These are phyloP conservation scores for Saccopteryx leptura DNA, from an alignment of 2,113 vertebrate species.

Conservation along the genomic window DNA sequence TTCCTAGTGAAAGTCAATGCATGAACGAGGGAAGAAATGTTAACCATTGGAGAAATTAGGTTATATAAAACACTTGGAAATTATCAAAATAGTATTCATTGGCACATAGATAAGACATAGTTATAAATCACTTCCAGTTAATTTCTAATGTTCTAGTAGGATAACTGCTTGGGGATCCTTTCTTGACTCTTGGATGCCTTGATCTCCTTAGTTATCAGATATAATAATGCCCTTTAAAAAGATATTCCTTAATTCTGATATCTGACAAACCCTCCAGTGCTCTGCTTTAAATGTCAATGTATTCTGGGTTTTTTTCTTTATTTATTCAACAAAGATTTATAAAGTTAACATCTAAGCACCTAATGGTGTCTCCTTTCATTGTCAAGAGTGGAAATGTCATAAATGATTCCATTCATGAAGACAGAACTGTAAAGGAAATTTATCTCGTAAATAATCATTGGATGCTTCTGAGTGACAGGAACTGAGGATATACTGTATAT, in stretches of 20 bases:
- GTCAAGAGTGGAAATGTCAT: neutral
- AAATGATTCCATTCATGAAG: neutral
- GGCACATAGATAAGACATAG: neutral
- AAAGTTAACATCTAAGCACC: neutral
- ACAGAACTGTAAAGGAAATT: neutral
- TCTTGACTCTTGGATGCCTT: neutral
- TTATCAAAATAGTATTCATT: neutral
- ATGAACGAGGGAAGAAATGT: neutral
- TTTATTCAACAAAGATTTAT: neutral
- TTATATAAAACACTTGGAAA: neutral
- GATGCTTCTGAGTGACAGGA: neutral
- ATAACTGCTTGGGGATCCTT: neutral
- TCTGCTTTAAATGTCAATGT: neutral
- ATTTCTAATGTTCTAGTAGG: neutral
- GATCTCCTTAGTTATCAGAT: neutral
- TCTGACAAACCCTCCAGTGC: neutral
- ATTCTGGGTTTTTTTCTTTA: neutral
- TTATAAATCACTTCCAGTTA: neutral
- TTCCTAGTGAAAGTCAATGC: neutral
- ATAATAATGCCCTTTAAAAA: neutral
- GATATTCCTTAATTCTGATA: neutral
- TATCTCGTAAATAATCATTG: neutral
- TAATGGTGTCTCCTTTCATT: neutral
- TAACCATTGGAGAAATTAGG: neutral
- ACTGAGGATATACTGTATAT: neutral